Evolutionary conservation across 2,888 invertebrate species (phyloP).

Genomic region (Acanthoscelides obtectus): DNA sequence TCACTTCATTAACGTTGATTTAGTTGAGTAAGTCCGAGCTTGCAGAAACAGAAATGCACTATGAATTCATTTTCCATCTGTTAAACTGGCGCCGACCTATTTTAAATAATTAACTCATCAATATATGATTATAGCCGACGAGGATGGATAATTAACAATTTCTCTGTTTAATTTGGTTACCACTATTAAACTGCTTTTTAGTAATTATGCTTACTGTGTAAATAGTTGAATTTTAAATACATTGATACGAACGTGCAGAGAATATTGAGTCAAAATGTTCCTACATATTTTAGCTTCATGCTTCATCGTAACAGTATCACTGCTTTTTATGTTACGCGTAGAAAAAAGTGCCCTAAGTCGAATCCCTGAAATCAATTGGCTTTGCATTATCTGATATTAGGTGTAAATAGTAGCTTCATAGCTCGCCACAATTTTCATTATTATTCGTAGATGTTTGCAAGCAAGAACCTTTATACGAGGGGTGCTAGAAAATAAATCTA

Average conservation of each 20-base stretch:
- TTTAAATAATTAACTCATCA: not conserved
- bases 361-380: too few species aligned
- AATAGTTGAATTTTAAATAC: not conserved
- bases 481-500: too few species aligned
- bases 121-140: not conserved
- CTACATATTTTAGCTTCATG: too few species aligned
- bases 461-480: too few species aligned
- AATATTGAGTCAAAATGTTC: too few species aligned
- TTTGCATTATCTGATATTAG: too few species aligned
- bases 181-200: not conserved
- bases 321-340: too few species aligned
- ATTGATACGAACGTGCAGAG: not conserved
- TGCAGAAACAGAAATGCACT: not conserved
- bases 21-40: not conserved
- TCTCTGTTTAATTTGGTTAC: not conserved
- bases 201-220: not conserved
- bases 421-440: too few species aligned
- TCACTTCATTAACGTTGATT: not conserved
- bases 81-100: not conserved
- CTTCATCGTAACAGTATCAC: too few species aligned
- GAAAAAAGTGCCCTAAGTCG: too few species aligned
- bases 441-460: too few species aligned
- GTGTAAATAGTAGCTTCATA: too few species aligned
- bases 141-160: not conserved
- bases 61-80: not conserved